Percentiles rank a stretch among this genome's conserved stretches.
Evolutionary conservation across 1,140 invertebrate genomes (phyloP).

Genomic region (Odontomachus brunneus): DNA sequence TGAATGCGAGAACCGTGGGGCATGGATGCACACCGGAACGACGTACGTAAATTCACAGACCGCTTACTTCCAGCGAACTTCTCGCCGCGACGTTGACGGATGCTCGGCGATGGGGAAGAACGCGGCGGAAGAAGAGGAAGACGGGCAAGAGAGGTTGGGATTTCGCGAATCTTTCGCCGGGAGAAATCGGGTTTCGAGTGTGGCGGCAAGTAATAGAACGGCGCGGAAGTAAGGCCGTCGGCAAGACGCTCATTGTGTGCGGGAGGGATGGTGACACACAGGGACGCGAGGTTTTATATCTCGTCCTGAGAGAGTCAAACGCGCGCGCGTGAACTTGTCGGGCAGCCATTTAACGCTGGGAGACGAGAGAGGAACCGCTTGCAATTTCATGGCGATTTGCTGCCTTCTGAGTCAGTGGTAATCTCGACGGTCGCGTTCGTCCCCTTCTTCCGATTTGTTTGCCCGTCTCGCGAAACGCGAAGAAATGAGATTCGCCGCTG

Average conservation of each 20-base stretch:
- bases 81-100: conserved; percentile 59
- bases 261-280: conserved; percentile 33
- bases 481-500: conserved; percentile 33
- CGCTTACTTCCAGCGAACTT: conserved; percentile 49
- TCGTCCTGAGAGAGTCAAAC: conserved; percentile 16
- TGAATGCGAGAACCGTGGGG: conserved; percentile 54
- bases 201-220: conserved; percentile 62
- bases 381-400: conserved; percentile 73
- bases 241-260: conserved; percentile 9
- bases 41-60: conserved; percentile 55
- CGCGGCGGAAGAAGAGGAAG: conserved; percentile 32
- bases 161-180: conserved; percentile 61
- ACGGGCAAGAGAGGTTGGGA: conserved; percentile 41
- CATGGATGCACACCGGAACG: conserved; percentile 45
- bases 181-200: conserved; percentile 61
- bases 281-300: conserved; percentile 46
- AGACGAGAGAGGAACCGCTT: conserved; percentile 47
- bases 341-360: conserved; percentile 4
- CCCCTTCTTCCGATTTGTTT: conserved; percentile 46
- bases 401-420: conserved; percentile 27
- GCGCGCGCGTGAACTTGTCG: conserved; percentile 15
- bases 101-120: conserved; percentile 53
- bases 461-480: background rate
- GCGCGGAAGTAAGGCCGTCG: conserved; percentile 43
- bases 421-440: conserved; percentile 45